phyloP scores from a whole-genome alignment of 1,140 invertebrate species.

The Popillia japonica region DNA sequence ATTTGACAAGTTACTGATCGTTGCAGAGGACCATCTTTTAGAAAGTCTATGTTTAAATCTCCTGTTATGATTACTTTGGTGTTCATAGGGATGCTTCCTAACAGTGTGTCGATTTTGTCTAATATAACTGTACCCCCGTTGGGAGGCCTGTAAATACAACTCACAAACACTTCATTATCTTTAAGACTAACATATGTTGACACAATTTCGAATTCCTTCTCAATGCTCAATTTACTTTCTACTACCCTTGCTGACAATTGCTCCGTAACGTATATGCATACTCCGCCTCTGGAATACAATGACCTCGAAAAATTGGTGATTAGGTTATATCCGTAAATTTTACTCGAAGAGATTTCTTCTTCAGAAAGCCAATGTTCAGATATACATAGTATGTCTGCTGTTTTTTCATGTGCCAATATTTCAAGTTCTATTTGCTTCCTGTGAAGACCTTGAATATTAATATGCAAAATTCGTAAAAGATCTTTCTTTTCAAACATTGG shows the following conservation, averaged over 20 bases:
- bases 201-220: not conserved
- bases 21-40: not conserved
- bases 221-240: not conserved
- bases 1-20: not conserved
- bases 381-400: not conserved
- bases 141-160: not conserved
- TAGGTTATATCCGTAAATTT: slow-evolving; percentile 1
- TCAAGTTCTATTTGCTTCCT: not conserved
- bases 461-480: not conserved
- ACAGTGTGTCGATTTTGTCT: not conserved
- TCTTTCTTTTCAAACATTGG: not conserved
- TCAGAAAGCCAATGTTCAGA: not conserved
- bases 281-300: not conserved
- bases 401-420: not conserved
- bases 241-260: not conserved
- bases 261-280: not conserved
- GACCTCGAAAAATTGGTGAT: not conserved
- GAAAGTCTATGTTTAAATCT: not conserved
- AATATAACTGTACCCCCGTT: not conserved
- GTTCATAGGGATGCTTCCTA: not conserved
- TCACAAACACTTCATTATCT: not conserved
- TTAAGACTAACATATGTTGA: not conserved
- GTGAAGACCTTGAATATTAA: not conserved
- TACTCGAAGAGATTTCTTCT: not conserved
- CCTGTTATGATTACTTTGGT: not conserved